Percentiles rank a stretch among this genome's conserved stretches.
phyloP scores from a whole-genome alignment of 2,888 invertebrate species.

The Zelleria hepariella region DNA sequence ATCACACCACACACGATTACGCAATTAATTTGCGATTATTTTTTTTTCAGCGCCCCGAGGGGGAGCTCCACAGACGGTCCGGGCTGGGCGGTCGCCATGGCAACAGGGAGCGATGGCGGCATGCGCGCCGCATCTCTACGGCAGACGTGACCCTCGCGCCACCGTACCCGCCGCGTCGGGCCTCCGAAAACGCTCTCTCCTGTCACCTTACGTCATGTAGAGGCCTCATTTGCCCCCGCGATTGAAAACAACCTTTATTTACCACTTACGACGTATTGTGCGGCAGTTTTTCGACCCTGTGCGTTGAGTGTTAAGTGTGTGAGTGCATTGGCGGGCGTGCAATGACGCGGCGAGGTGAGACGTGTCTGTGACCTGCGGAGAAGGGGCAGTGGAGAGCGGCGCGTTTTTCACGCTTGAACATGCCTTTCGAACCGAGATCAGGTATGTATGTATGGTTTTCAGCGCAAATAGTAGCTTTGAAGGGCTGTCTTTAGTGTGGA shows the following conservation, averaged over 20 bases:
- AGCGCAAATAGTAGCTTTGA: conserved; percentile 10
- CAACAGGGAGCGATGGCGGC: conserved; percentile 59
- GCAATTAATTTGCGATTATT: conserved; percentile 69
- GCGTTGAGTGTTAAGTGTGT: conserved; percentile 36
- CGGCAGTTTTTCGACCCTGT: conserved; percentile 23
- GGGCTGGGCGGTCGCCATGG: conserved; percentile 61
- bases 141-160: conserved; percentile 45
- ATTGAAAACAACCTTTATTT: conserved; percentile 16
- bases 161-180: conserved; percentile 49
- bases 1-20: conserved; percentile 41
- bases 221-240: no score
- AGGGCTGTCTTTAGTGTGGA: neutral
- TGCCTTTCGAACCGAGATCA: conserved; percentile 67
- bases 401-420: conserved; percentile 49
- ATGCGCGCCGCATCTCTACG: conserved; percentile 57
- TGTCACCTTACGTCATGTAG: conserved; percentile 39
- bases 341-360: conserved; percentile 44
- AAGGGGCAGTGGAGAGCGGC: conserved; percentile 37
- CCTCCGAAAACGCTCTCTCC: conserved; percentile 35
- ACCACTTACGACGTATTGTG: conserved; percentile 24
- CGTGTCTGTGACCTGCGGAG: conserved; percentile 47
- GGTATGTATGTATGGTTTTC: conserved; percentile 62
- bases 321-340: conserved; percentile 42
- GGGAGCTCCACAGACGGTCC: conserved; percentile 51
- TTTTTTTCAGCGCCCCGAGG: conserved; percentile 45